A percentile compares a stretch with the other conserved stretches of the same genome.
phyloP scores from a whole-genome alignment of 2,888 invertebrate species.

The Autographa gamma region DNA sequence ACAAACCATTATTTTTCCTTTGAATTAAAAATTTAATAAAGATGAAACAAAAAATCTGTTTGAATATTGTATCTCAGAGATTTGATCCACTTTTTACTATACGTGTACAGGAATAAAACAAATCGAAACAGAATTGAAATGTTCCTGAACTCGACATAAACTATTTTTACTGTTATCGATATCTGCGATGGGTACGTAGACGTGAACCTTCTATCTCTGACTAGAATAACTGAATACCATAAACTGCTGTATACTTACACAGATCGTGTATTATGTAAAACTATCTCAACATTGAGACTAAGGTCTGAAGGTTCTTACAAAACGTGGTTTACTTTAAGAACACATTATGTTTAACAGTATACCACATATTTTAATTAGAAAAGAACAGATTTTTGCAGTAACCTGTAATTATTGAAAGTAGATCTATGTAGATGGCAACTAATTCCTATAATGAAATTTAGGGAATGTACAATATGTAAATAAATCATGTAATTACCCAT shows the following conservation, averaged over 20 bases:
- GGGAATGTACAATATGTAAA: too few species aligned
- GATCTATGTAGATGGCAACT: too few species aligned
- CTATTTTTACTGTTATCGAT: constrained; percentile 3
- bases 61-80: not conserved
- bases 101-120: not conserved
- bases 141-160: not conserved
- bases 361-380: too few species aligned
- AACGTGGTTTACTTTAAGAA: too few species aligned
- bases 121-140: not conserved
- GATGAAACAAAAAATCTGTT: too few species aligned
- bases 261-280: not conserved
- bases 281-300: too few species aligned
- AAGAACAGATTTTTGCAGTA: too few species aligned
- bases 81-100: not conserved
- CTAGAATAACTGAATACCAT: too few species aligned
- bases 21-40: not conserved
- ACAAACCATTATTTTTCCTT: not conserved
- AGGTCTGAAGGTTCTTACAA: not conserved
- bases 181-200: not conserved
- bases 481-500: too few species aligned
- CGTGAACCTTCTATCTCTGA: not conserved
- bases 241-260: not conserved
- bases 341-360: too few species aligned
- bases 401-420: too few species aligned
- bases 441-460: too few species aligned